Evolutionary conservation across 2,113 vertebrate genomes (phyloP).

Genomic region (Salvator merianae): DNA sequence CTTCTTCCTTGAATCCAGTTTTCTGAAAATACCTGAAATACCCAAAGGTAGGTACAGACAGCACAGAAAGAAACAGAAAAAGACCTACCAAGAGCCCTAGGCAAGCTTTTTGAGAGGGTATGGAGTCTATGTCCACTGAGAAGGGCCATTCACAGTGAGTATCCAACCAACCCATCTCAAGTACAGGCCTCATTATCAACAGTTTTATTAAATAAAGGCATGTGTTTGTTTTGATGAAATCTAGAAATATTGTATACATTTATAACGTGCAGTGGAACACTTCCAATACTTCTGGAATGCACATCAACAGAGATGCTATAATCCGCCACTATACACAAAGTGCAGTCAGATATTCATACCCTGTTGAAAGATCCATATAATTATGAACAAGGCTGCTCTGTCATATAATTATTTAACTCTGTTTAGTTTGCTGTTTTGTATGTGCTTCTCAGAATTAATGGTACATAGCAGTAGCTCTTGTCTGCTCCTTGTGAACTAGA

Average conservation of each 20-base stretch:
- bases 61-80: too few relatives aligned
- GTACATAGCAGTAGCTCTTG: constrained; percentile 22
- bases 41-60: too few relatives aligned
- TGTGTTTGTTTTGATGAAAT: neutral
- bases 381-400: constrained; percentile 21
- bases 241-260: neutral
- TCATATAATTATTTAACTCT: constrained; percentile 17
- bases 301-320: neutral
- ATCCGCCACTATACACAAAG: accelerated
- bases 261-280: accelerated
- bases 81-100: too few relatives aligned
- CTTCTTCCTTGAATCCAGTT: too few relatives aligned
- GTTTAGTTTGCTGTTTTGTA: constrained; percentile 40
- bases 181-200: neutral
- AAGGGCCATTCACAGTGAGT: too few relatives aligned
- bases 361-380: neutral
- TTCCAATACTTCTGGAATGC: neutral
- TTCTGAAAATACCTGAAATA: too few relatives aligned
- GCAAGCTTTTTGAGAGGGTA: too few relatives aligned
- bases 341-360: accelerated
- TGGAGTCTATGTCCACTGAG: too few relatives aligned
- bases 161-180: neutral
- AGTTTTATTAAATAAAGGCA: neutral
- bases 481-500: constrained; percentile 42
- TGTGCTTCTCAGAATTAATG: constrained; percentile 37